Conservation (phyloP, 2,888 invertebrate genomes). For the Lasioglossum zephyrum region DNA sequence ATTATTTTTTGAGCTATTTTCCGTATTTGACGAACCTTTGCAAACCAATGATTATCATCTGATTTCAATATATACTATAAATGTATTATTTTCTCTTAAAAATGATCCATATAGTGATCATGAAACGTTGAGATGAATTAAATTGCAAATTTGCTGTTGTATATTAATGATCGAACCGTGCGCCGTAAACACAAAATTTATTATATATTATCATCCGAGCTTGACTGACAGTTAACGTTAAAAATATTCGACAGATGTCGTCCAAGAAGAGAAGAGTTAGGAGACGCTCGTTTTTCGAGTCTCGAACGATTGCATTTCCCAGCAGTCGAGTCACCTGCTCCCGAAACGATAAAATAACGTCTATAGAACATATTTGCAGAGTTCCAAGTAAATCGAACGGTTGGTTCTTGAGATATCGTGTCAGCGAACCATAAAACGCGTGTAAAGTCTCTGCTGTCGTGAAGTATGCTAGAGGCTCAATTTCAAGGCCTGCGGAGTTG, state of each 20-base stretch:
- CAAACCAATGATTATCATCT: not conserved
- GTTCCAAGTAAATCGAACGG: not conserved
- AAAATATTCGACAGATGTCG: not conserved
- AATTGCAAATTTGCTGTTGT: too few species aligned
- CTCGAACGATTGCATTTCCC: not conserved
- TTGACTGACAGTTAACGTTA: not conserved
- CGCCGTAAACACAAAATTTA: too few species aligned
- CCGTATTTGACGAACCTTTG: not conserved
- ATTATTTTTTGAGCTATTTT: not conserved
- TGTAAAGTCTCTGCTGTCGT: not conserved
- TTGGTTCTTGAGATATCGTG: not conserved
- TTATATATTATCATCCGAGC: not conserved
- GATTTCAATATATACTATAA: too few species aligned
- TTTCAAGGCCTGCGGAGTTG: not conserved
- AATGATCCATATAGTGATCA: too few species aligned
- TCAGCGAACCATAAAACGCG: slow-evolving; percentile 10
- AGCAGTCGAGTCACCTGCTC: not conserved
- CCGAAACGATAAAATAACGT: not conserved
- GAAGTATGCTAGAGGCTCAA: not conserved
- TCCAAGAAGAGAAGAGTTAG: not conserved
- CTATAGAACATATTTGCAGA: not conserved
- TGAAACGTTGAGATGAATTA: too few species aligned
- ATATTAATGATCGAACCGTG: too few species aligned
- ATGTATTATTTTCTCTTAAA: too few species aligned
- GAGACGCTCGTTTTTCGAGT: not conserved